Base-by-base conservation (phyloP, 2,888 invertebrate species). In the Volucella inanis region DNA sequence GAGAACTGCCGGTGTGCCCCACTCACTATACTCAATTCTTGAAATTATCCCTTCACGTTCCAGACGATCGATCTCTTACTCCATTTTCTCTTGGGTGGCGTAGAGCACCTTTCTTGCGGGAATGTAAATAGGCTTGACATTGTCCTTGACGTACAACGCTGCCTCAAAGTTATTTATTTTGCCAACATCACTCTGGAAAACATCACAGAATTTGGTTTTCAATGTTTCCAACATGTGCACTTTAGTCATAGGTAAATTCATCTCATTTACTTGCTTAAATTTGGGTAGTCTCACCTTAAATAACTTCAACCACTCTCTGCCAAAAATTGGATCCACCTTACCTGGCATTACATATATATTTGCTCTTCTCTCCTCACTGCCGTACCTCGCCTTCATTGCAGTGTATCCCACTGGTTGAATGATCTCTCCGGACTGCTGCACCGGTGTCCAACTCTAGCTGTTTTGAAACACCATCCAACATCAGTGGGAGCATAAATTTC, bases 261-360 rank as follows among this genome's bases (percentile, higher is more conserved):
- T 15, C 3, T 8, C 15, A 59, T n/a, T n/a, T 8, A 54, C 10
- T 65, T 50, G 50, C 12, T 59, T 22, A 11, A 59, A 14, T 57
- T 70, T n/a, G 31, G 50, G 64, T 11, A 64, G 31, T 39, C n/a
- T 50, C 3, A 64, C 38, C 11, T 12, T n/a, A 12, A 50, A 64
- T 2, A 64, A 14, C 11, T 64, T 64, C 15, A 49, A 38, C 64
- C 70, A 57, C n/a, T n/a, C n/a, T n/a, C n/a, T n/a, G n/a, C n/a
- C n/a, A n/a, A n/a, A n/a, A n/a, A n/a, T n/a, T n/a, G n/a, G n/a
- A n/a, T n/a, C n/a, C n/a, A n/a, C n/a, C n/a, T n/a, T n/a, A n/a
- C n/a, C n/a, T n/a, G n/a, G n/a, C n/a, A n/a, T n/a, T n/a, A n/a
- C n/a, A n/a, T n/a, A n/a, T n/a, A n/a, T n/a, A n/a, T n/a, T n/a